phyloP scores from a whole-genome alignment of 2,113 vertebrate genomes.

The Chloropsis hardwickii region DNA sequence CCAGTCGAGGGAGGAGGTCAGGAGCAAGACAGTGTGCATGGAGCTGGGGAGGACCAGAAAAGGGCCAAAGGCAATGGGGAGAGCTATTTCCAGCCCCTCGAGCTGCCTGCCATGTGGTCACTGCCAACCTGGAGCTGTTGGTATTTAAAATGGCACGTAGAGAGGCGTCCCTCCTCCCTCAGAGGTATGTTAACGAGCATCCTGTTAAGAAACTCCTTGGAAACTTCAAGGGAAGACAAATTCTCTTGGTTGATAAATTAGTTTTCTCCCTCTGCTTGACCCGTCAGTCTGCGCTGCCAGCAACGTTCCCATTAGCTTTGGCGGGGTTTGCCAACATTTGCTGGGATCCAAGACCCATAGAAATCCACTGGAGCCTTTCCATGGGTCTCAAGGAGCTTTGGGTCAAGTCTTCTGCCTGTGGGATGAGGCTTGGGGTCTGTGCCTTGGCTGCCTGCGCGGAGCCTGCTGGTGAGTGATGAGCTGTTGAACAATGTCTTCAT shows the following conservation, averaged over 20 bases:
- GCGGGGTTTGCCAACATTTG: neutral
- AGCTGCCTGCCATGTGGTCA: neutral
- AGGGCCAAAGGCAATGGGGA: neutral
- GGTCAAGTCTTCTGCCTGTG: neutral
- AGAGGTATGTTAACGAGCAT: neutral
- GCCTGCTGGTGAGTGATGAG: conserved; percentile 51
- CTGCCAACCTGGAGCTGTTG: conserved; percentile 11
- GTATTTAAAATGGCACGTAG: neutral
- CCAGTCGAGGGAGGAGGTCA: conserved; percentile 27
- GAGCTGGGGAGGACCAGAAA: neutral
- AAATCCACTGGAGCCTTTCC: conserved; percentile 56
- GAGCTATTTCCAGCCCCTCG: neutral
- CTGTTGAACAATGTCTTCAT: conserved; percentile 61
- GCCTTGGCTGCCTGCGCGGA: neutral
- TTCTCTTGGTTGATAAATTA: conserved; percentile 15
- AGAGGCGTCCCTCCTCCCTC: neutral
- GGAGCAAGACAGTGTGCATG: neutral
- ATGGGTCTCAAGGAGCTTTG: conserved; percentile 36
- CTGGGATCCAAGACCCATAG: conserved; percentile 37
- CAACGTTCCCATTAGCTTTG: conserved; percentile 12
- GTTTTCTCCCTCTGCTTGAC: conserved; percentile 41
- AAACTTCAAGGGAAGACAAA: conserved; percentile 47
- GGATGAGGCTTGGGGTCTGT: neutral
- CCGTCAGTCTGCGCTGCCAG: neutral
- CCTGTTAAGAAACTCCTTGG: conserved; percentile 33